A percentile compares a stretch with the other conserved stretches of the same genome.
Conservation (phyloP, 1,140 invertebrate species). For the Archivesica marissinica region DNA sequence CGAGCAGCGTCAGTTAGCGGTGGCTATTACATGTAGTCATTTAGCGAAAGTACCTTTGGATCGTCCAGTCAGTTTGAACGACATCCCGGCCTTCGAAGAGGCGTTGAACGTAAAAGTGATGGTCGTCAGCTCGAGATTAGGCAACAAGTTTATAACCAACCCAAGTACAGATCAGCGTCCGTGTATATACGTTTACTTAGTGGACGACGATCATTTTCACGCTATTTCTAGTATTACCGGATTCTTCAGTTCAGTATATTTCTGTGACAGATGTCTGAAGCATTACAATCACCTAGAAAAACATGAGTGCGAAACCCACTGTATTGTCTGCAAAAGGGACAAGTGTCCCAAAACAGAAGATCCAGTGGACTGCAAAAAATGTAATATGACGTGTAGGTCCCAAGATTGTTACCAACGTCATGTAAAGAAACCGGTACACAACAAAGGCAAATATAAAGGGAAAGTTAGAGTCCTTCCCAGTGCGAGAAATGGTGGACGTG, state of each 20-base stretch:
- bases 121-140: background rate
- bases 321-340: conserved; percentile 10
- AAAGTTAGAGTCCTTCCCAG: background rate
- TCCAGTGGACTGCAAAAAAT: background rate
- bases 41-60: background rate
- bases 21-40: background rate
- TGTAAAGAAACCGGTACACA: background rate
- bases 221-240: background rate
- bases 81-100: background rate
- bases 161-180: background rate
- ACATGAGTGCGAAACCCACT: background rate
- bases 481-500: conserved; percentile 35
- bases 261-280: background rate
- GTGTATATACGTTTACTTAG: conserved; percentile 7
- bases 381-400: conserved; percentile 7
- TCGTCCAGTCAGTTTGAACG: background rate
- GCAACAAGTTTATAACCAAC: conserved; percentile 20
- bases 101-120: background rate
- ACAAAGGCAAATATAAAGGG: conserved; percentile 3
- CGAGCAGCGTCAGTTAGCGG: background rate
- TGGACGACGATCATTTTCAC: conserved; percentile 10
- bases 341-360: background rate
- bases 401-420: background rate
- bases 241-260: conserved; percentile 6
- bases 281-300: background rate